Evolutionary conservation across 2,113 vertebrate genomes (phyloP), one percentile per base, ranked within the genome.

Genomic region (Gallinago paraguaiae): DNA sequence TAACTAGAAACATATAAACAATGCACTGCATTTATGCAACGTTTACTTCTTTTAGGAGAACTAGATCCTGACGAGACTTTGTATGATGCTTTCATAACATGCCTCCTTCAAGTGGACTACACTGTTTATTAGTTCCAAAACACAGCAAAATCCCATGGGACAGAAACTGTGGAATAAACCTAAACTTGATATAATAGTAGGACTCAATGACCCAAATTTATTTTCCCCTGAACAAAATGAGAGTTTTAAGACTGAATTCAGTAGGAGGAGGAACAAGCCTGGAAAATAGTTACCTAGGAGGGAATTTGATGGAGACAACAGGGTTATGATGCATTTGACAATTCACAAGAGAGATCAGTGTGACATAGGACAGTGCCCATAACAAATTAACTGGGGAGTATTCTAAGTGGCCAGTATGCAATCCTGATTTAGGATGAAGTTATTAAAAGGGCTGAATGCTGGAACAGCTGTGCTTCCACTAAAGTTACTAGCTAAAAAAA

Each of bases 361-460:
- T 90, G 84, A 85, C 88, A 64, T 39, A 95, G 76, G 69, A 80
- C 71, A 95, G 93, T 25, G 51, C 37, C 75, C 74, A 76, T 83
- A 83, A 92, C 64, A 91, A 93, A 95, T 95, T 91, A 92, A 37
- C 70, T 86, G 67, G 75, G 68, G 67, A 45, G 33, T 94, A 95
- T 94, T 93, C 46, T 92, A 79, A 81, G 25, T 57, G 41, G 57
- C 4, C 18, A 68, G 43, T 78, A 86, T 18, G 45, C 33, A 30
- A 65, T 71, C 48, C 46, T 86, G 48, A 82, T 65, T 84, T 79
- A 92, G 53, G 50, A 60, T 79, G n/a, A 86, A 77, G n/a, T 81
- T 86, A 48, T 86, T 64, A 68, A 88, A 90, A 88, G 12, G 9
- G 28, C 12, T 67, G 75, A 92, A 68, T 57, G 53, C 24, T 90